These are phyloP conservation scores for Lynx canadensis DNA, from an alignment of 2,113 vertebrate species.

Conservation along the genomic window DNA sequence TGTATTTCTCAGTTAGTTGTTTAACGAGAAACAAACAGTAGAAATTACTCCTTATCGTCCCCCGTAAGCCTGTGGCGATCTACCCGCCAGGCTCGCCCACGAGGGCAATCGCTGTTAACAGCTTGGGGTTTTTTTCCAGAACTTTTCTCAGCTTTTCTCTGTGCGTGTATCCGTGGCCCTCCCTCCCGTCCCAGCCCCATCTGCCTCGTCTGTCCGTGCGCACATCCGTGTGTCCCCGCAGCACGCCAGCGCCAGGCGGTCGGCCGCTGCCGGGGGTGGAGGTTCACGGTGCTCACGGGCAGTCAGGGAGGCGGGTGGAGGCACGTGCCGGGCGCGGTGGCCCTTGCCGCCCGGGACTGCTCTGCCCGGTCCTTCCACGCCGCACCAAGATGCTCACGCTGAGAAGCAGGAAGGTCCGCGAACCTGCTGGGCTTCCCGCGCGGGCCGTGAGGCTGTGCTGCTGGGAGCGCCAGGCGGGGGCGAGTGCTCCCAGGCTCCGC, in stretches of 20 bases:
- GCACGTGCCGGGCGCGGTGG: neutral
- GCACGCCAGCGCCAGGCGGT: no score
- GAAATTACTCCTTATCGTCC: neutral
- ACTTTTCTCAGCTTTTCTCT: no score
- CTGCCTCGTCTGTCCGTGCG: neutral
- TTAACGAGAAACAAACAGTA: neutral
- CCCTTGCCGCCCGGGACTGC: neutral
- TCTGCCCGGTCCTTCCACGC: rapidly evolving
- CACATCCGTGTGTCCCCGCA: neutral
- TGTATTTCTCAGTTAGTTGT: neutral
- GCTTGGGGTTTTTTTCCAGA: rapidly evolving
- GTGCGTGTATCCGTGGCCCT: neutral
- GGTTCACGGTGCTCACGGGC: neutral
- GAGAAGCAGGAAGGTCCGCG: slow-evolving; percentile 45
- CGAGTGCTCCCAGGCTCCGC: slow-evolving; percentile 58
- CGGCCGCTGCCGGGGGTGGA: no score
- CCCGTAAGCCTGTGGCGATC: neutral
- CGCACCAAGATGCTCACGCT: neutral
- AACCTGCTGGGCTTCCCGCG: slow-evolving; percentile 51
- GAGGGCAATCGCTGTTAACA: neutral
- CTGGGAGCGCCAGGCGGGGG: slow-evolving; percentile 68
- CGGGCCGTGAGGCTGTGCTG: neutral
- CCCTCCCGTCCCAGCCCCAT: neutral
- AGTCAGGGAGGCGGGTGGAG: neutral
- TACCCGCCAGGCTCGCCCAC: neutral